Evolutionary conservation across 2,113 vertebrate genomes (phyloP).

Genomic region (Struthio camelus): DNA sequence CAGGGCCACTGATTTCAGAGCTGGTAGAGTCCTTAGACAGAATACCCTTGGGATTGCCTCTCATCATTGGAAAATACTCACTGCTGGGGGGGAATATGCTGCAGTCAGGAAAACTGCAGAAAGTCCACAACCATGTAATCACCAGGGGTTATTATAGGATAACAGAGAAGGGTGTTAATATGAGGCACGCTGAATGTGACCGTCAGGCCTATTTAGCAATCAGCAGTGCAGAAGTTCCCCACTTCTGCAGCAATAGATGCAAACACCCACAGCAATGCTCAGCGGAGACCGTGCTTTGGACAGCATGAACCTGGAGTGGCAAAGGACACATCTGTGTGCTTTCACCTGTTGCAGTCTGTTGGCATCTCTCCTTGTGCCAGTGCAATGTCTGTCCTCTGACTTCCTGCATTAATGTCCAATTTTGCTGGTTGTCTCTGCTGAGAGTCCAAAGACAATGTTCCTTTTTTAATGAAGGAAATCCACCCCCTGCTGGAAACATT

Average conservation of each 20-base stretch:
- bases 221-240: neutral
- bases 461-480: neutral
- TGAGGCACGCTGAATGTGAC: neutral
- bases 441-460: neutral
- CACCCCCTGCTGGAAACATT: neutral
- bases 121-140: neutral
- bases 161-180: neutral
- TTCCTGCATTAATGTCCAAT: neutral
- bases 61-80: neutral
- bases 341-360: neutral
- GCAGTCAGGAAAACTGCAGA: neutral
- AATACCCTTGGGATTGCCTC: neutral
- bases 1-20: neutral
- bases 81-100: rapidly evolving
- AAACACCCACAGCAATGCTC: neutral
- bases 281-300: too few species aligned
- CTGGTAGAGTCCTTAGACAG: rapidly evolving
- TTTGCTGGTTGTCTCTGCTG: neutral
- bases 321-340: neutral
- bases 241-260: neutral
- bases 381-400: neutral
- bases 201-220: neutral
- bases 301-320: too few species aligned
- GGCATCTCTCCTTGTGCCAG: neutral
- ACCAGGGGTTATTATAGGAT: neutral